Base-by-base conservation (phyloP, 2,888 invertebrate species). In the Drosophila helvetica region DNA sequence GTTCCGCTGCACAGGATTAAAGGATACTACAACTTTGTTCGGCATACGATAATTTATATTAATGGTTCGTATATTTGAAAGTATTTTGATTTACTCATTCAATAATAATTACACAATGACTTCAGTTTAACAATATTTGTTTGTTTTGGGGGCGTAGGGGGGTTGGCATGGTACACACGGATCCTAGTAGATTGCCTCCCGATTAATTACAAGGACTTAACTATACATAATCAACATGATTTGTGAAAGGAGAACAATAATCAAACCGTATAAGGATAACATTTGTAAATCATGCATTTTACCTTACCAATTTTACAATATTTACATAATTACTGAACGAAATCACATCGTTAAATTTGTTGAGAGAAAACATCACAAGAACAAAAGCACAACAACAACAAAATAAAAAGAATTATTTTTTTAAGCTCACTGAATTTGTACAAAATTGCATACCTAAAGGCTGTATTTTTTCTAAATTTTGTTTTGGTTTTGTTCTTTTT, bases 81-180 rank as follows among this genome's bases (percentile, higher is more conserved):
- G 84, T 80, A 80, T 80, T 70, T 83, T 80, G 81, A 84, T 79
- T 79, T 80, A 80, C 62, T 77, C 73, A 77, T 79, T 53, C 52
- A 53, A 58, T 53, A 69, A 77, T 79, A 74, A 75, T 76, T 67
- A 63, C 75, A 80, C 65, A 80, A 57, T 78, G 60, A 72, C 51
- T 53, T 69, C 65, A 79, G 69, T 82, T 78, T 66, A 80, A 80
- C 79, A 81, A 79, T 85, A 67, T 76, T 74, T 61, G n/a, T 38
- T 38, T 2, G 38, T 6, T 38, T 38, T 6, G 7, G 22, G 19
- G 15, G 47, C 17, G n/a, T n/a, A n/a, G n/a, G n/a, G 25, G 19
- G 55, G n/a, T 5, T 25, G 57, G 56, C 45, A 43, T 61, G 17
- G 59, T 18, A 60, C 48, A 53, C 48, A 50, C 67, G 30, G 30